These are phyloP conservation scores for Neoaliturus tenellus DNA, from an alignment of 2,888 invertebrate genomes.

Conservation along the genomic window DNA sequence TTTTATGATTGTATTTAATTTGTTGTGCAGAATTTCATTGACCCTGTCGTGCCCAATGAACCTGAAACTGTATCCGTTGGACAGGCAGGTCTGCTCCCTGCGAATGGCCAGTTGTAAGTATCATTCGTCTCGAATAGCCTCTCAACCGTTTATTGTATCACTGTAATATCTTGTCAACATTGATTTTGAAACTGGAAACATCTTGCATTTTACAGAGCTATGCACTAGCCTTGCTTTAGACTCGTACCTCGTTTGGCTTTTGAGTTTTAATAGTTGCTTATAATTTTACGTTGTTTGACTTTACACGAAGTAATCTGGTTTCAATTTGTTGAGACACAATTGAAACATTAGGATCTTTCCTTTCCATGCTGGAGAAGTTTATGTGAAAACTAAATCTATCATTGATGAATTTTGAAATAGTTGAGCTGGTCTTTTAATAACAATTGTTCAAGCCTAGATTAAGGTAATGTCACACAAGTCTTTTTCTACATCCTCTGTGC, in stretches of 20 bases:
- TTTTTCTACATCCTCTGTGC: too few relatives aligned
- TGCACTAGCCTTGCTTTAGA: slow-evolving; percentile 36
- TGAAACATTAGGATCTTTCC: too few relatives aligned
- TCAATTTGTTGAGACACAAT: too few relatives aligned
- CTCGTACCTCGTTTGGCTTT: slow-evolving; percentile 28
- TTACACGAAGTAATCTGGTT: too few relatives aligned
- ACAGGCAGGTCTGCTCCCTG: slow-evolving; percentile 95
- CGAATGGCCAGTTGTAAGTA: slow-evolving; percentile 98
- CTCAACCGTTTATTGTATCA: too few relatives aligned
- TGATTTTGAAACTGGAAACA: slow-evolving; percentile 37
- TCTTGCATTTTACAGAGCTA: slow-evolving; percentile 7
- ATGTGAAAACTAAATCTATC: too few relatives aligned
- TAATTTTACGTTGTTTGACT: neutral
- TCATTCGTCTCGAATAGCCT: too few relatives aligned
- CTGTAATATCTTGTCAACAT: slow-evolving; percentile 57
- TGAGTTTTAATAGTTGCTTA: slow-evolving; percentile 7
- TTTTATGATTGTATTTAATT: slow-evolving; percentile 48
- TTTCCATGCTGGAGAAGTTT: too few relatives aligned
- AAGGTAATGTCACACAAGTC: too few relatives aligned
- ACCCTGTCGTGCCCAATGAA: slow-evolving; percentile 99
- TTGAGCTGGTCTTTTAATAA: too few relatives aligned
- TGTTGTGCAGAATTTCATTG: slow-evolving; percentile 87
- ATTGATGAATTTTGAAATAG: too few relatives aligned
- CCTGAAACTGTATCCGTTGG: slow-evolving; percentile 96
- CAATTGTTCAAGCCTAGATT: too few relatives aligned